A percentile compares a stretch with the other conserved stretches of the same genome.
Evolutionary conservation across 2,797 vertebrate genomes (phyloP).

Genomic region (Molossus molossus): DNA sequence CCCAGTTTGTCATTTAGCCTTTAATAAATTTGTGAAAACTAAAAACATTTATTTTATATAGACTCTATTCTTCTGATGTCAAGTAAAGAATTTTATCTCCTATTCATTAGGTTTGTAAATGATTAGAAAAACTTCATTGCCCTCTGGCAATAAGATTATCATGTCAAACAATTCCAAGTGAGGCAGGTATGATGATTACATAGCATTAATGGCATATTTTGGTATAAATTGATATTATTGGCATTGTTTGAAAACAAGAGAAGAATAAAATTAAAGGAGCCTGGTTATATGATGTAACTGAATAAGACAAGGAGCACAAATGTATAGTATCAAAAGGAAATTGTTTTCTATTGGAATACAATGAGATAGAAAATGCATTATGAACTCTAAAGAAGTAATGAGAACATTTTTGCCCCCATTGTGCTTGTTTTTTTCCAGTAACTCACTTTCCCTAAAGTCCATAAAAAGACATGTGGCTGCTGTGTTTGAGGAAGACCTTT

Average conservation of each 20-base stretch:
- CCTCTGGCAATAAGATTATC: not conserved
- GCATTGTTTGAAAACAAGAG: not conserved
- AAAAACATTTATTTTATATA: conserved; percentile 55
- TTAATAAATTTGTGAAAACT: conserved; percentile 57
- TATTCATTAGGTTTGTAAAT: conserved; percentile 29
- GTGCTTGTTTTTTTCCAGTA: not conserved
- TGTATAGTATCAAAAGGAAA: conserved; percentile 1
- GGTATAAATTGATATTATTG: conserved; percentile 10
- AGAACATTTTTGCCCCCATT: not conserved
- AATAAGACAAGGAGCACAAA: not conserved
- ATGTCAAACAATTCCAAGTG: conserved; percentile 12
- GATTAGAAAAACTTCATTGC: conserved; percentile 2
- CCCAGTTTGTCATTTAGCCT: conserved; percentile 51
- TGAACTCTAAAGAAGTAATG: not conserved
- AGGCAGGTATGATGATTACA: not conserved
- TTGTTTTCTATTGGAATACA: conserved; percentile 32
- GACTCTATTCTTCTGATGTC: not conserved
- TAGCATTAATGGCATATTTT: not conserved
- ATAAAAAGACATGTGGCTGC: not conserved
- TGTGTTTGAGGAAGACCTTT: not conserved
- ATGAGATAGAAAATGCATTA: conserved; percentile 63
- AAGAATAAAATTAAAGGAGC: not conserved
- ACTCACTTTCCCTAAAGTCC: not conserved
- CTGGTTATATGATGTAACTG: not conserved
- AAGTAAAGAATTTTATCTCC: not conserved